phyloP scores from a whole-genome alignment of 2,888 invertebrate species.

The Lamellibrachia satsuma region DNA sequence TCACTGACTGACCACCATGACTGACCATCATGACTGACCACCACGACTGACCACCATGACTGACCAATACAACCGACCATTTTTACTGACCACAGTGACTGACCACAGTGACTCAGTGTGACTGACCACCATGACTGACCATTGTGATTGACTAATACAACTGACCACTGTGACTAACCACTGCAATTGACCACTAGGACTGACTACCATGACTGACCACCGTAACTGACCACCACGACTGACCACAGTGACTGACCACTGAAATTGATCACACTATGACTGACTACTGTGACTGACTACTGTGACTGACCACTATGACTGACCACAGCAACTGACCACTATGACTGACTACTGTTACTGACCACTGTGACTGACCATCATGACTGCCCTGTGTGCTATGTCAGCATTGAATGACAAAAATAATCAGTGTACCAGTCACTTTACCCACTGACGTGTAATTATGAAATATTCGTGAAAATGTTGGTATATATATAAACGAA shows the following conservation, averaged over 20 bases:
- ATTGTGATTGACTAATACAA: background rate
- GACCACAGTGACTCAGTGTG: background rate
- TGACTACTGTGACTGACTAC: background rate
- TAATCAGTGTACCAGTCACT: background rate
- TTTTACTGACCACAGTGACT: background rate
- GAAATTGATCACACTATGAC: background rate
- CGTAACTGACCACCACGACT: background rate
- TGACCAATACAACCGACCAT: background rate
- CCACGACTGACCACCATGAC: background rate
- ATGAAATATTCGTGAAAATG: background rate
- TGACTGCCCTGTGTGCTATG: background rate
- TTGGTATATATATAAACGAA: no score
- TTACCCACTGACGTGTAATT: background rate
- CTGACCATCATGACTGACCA: background rate
- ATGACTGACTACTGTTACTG: background rate
- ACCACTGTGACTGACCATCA: background rate
- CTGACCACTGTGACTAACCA: background rate
- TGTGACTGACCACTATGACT: background rate
- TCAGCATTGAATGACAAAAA: background rate
- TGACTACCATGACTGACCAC: background rate
- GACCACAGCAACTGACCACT: background rate
- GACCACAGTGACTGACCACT: background rate
- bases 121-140: background rate
- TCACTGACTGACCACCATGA: background rate
- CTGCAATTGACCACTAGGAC: background rate